phyloP scores from a whole-genome alignment of 2,797 vertebrate species.

The Gambelia wislizenii region DNA sequence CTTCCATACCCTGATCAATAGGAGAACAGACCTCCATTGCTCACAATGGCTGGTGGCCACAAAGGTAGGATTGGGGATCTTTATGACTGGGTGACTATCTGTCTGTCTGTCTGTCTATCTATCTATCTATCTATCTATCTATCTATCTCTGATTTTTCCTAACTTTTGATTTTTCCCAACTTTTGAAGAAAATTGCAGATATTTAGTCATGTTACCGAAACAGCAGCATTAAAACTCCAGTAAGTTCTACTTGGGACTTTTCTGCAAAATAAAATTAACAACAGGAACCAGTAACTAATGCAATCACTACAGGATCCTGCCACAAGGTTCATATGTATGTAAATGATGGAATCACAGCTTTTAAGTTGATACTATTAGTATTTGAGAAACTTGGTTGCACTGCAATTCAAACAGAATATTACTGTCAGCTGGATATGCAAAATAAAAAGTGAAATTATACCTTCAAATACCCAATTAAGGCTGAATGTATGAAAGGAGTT shows the following conservation, averaged over 20 bases:
- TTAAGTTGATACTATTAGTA: slow-evolving; percentile 28
- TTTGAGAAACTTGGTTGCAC: slow-evolving; percentile 29
- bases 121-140: too few species aligned
- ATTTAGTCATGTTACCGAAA: slow-evolving; percentile 9
- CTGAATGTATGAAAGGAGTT: slow-evolving; percentile 26
- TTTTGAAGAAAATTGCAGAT: slow-evolving; percentile 24
- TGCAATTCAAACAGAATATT: slow-evolving; percentile 37
- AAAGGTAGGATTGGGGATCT: too few species aligned
- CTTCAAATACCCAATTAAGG: slow-evolving; percentile 25
- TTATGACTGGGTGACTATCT: too few species aligned
- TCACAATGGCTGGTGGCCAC: too few species aligned
- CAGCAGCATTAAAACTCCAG: slow-evolving; percentile 15
- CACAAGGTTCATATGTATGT: slow-evolving; percentile 51
- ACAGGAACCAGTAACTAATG: slow-evolving; percentile 36
- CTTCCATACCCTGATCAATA: too few species aligned
- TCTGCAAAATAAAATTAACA: slow-evolving; percentile 51
- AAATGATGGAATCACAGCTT: slow-evolving; percentile 43
- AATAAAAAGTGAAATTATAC: not conserved
- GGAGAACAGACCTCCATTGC: too few species aligned
- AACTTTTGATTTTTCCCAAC: slow-evolving; percentile 27
- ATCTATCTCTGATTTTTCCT: slow-evolving; percentile 30
- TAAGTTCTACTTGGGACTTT: slow-evolving; percentile 53
- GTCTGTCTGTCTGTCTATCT: too few species aligned
- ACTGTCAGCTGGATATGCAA: slow-evolving; percentile 30
- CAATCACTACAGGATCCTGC: slow-evolving; percentile 35